Evolutionary conservation across 2,888 invertebrate species (phyloP).

Genomic region (Mimumesa dahlbomi): DNA sequence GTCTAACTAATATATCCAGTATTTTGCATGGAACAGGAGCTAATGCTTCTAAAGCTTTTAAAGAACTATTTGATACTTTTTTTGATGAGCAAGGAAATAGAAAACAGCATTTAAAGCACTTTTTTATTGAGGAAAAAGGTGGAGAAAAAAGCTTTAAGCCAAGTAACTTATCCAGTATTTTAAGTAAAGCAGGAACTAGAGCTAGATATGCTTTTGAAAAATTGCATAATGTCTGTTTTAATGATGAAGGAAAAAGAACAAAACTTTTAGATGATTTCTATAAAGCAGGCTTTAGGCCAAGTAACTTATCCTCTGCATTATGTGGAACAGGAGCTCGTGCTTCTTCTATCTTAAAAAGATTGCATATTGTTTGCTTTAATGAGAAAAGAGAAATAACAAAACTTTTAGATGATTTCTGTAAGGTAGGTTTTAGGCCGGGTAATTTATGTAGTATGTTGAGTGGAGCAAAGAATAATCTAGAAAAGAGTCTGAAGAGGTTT

Average conservation of each 20-base stretch:
- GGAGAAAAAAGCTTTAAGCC: not conserved
- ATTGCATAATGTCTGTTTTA: constrained; percentile 67
- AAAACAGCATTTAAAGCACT: no score
- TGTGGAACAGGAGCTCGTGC: constrained; percentile 49
- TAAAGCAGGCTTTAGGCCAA: constrained; percentile 51
- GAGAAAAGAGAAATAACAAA: constrained; percentile 63
- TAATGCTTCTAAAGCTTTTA: no score
- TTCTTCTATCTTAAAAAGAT: constrained; percentile 40
- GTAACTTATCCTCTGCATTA: constrained; percentile 48
- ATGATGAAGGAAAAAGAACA: constrained; percentile 42
- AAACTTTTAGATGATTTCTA: constrained; percentile 57
- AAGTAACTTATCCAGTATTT: not conserved
- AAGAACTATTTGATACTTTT: no score
- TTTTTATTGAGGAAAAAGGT: not conserved
- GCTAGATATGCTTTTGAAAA: constrained; percentile 63
- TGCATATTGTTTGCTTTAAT: constrained; percentile 24
- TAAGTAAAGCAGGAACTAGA: constrained; percentile 45
- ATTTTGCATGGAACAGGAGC: no score
- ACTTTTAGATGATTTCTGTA: constrained; percentile 63
- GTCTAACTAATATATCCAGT: no score
- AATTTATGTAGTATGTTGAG: constrained; percentile 68
- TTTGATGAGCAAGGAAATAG: no score
- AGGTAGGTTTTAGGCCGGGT: constrained; percentile 43
- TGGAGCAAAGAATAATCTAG: constrained; percentile 62
- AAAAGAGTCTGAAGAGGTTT: no score